phyloP scores from a whole-genome alignment of 2,888 invertebrate species.

The Nematopogon swammerdamellus region DNA sequence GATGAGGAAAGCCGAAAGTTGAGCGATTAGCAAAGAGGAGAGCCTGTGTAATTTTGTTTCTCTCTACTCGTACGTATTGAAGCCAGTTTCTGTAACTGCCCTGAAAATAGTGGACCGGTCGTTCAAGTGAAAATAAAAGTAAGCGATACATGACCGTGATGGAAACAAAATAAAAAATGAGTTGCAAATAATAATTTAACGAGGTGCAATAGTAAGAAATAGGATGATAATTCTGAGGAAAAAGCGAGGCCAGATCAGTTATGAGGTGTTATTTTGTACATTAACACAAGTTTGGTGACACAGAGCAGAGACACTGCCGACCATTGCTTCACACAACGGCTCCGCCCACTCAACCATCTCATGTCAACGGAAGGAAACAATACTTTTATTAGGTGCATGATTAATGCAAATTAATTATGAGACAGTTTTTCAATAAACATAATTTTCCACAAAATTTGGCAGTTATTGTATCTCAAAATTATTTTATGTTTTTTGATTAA shows the following conservation, averaged over 20 bases:
- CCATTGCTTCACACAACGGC: no score
- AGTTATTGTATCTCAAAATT: no score
- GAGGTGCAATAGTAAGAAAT: constrained; percentile 53
- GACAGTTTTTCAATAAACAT: no score
- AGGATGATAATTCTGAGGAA: constrained; percentile 45
- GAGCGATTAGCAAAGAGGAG: constrained; percentile 84
- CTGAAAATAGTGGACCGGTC: constrained; percentile 50
- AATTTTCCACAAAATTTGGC: no score
- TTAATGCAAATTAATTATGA: no score
- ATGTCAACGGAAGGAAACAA: no score
- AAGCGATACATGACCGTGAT: constrained; percentile 46
- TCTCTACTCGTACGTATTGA: constrained; percentile 43
- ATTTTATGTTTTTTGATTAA: no score
- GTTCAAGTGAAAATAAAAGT: constrained; percentile 53
- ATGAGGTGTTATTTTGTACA: constrained; percentile 1
- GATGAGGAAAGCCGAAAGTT: constrained; percentile 64
- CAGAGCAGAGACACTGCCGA: neutral
- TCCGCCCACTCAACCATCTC: no score
- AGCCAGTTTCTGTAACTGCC: constrained; percentile 51
- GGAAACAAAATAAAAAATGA: constrained; percentile 42
- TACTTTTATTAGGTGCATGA: no score
- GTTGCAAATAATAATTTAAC: constrained; percentile 54
- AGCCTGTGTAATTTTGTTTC: constrained; percentile 69
- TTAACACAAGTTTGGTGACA: neutral
- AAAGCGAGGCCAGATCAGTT: constrained; percentile 38